phyloP scores from a whole-genome alignment of 2,888 invertebrate species.

The Apoda limacodes region DNA sequence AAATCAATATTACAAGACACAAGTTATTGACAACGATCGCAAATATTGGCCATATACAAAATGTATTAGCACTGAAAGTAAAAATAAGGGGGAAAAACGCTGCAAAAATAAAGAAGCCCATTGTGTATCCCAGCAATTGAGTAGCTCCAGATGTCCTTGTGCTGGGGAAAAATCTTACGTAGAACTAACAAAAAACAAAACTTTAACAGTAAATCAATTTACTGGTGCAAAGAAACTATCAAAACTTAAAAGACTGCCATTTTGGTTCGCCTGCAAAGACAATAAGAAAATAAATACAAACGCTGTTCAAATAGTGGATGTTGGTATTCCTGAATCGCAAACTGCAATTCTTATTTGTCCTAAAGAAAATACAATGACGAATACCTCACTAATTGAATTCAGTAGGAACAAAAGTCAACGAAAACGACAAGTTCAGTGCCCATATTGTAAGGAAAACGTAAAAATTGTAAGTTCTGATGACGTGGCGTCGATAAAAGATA shows the following conservation, averaged over 20 bases:
- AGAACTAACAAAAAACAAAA: conserved; percentile 21
- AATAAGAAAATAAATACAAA: too few relatives aligned
- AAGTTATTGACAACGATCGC: conserved; percentile 29
- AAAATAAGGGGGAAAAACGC: conserved; percentile 24
- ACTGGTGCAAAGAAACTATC: conserved; percentile 18
- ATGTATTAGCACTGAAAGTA: conserved; percentile 37
- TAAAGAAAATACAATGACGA: too few relatives aligned
- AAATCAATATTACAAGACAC: conserved; percentile 23
- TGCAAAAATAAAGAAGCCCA: conserved; percentile 30
- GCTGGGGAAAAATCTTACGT: conserved; percentile 24
- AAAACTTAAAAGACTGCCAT: conserved; percentile 13
- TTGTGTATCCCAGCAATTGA: conserved; percentile 52
- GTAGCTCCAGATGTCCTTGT: conserved; percentile 49
- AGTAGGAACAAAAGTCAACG: too few relatives aligned
- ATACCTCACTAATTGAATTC: too few relatives aligned
- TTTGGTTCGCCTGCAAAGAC: too few relatives aligned
- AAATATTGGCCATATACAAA: conserved; percentile 48
- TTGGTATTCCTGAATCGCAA: too few relatives aligned
- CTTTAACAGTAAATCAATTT: conserved; percentile 9
- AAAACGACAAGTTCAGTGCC: conserved; percentile 36
- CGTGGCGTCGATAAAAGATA: too few relatives aligned
- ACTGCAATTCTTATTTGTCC: too few relatives aligned
- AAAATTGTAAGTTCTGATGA: conserved; percentile 34
- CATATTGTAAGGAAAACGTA: conserved; percentile 46
- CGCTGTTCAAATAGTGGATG: too few relatives aligned